Evolutionary conservation across 2,888 invertebrate species (phyloP).

Genomic region (Plebejus melissa): DNA sequence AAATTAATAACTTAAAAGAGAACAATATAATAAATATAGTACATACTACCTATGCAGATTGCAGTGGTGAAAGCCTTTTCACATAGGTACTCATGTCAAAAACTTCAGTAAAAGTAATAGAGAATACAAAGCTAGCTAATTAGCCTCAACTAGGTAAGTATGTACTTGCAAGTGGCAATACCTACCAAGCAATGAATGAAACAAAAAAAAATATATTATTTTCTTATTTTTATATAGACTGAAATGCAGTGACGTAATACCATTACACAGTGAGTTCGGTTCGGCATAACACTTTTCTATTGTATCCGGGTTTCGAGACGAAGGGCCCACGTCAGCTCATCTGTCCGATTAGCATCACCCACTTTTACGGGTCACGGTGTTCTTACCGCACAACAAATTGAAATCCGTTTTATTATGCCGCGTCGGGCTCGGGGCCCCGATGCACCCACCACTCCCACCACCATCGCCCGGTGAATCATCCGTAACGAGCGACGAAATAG

Average conservation of each 20-base stretch:
- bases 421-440: slow-evolving; percentile 66
- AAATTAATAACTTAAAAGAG: too few relatives aligned
- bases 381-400: slow-evolving; percentile 63
- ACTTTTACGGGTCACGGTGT: slow-evolving; percentile 67
- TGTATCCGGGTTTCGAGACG: slow-evolving; percentile 39
- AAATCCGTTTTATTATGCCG: slow-evolving; percentile 74
- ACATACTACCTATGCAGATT: too few relatives aligned
- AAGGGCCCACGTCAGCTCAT: slow-evolving; percentile 60
- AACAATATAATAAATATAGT: too few relatives aligned
- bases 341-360: slow-evolving; percentile 77
- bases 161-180: too few relatives aligned
- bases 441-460: slow-evolving; percentile 36
- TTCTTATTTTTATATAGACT: background rate
- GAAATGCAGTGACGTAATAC: background rate
- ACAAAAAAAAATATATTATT: too few relatives aligned
- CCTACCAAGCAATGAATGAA: too few relatives aligned
- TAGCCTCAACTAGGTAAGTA: too few relatives aligned
- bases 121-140: too few relatives aligned
- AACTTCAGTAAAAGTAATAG: too few relatives aligned
- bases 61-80: too few relatives aligned
- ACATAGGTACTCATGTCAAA: too few relatives aligned
- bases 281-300: background rate
- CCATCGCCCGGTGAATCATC: slow-evolving; percentile 8
- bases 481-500: slow-evolving; percentile 32
- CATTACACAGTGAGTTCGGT: background rate